Conservation (phyloP, 2,888 invertebrate genomes). For the Branchellion lobata region DNA sequence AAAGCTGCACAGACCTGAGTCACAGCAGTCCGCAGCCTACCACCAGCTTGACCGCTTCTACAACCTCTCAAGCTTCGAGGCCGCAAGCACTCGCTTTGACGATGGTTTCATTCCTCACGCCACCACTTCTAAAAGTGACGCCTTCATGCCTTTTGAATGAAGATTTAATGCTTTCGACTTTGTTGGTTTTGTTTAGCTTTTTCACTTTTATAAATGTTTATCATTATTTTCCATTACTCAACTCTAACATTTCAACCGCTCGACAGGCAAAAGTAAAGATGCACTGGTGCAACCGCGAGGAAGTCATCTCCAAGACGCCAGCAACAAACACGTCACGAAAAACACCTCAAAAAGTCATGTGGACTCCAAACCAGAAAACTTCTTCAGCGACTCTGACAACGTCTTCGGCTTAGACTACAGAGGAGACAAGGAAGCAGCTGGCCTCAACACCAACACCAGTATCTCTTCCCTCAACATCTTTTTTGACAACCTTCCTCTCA, state of each 20-base stretch:
- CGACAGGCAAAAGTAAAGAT: neutral
- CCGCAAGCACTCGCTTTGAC: slow-evolving; percentile 32
- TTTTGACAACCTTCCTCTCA: slow-evolving; percentile 53
- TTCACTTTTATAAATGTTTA: too few species aligned
- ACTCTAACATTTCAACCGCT: too few species aligned
- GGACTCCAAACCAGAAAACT: neutral
- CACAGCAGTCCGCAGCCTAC: neutral
- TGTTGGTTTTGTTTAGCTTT: too few species aligned
- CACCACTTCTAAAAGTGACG: too few species aligned
- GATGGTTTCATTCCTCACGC: neutral
- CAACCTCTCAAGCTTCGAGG: slow-evolving; percentile 27
- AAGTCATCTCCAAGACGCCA: neutral
- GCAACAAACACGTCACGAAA: too few species aligned
- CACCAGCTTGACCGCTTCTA: slow-evolving; percentile 32
- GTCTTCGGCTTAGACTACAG: neutral
- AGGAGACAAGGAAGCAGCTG: neutral
- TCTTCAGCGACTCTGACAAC: neutral
- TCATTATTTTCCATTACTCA: too few species aligned
- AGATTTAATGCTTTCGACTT: neutral
- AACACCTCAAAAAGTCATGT: neutral
- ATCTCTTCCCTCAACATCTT: neutral
- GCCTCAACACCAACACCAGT: neutral
- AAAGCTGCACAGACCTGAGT: slow-evolving; percentile 21
- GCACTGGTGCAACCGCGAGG: neutral
- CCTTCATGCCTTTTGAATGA: too few species aligned